A percentile compares a stretch with the other conserved stretches of the same genome.
phyloP scores from a whole-genome alignment of 2,888 invertebrate species.

The Danaus chrysippus region DNA sequence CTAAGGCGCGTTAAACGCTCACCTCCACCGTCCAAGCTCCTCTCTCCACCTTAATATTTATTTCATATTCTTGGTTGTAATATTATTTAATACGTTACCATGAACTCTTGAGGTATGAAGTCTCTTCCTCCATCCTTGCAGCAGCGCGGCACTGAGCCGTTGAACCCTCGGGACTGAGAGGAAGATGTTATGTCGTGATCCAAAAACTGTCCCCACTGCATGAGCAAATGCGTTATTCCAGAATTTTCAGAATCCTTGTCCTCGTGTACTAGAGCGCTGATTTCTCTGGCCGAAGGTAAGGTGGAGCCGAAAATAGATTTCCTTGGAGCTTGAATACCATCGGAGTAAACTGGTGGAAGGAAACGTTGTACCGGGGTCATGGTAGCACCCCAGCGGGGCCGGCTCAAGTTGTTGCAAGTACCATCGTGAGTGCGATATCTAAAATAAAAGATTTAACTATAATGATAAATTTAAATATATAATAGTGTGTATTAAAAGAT shows the following conservation, averaged over 20 bases:
- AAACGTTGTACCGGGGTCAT: constrained; percentile 91
- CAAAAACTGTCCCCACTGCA: constrained; percentile 95
- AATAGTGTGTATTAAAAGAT: background rate
- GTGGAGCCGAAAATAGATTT: constrained; percentile 78
- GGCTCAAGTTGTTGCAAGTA: constrained; percentile 90
- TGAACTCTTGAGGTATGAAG: constrained; percentile 80
- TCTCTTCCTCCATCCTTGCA: constrained; percentile 81
- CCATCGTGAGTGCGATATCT: constrained; percentile 92
- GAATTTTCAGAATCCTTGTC: constrained; percentile 81
- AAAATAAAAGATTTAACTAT: background rate
- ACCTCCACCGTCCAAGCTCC: no score
- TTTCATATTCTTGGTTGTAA: no score
- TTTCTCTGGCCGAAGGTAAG: constrained; percentile 87
- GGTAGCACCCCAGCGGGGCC: constrained; percentile 89
- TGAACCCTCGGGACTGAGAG: constrained; percentile 86
- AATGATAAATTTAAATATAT: background rate
- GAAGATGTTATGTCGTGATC: constrained; percentile 93
- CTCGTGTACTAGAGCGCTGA: constrained; percentile 83
- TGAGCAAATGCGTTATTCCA: constrained; percentile 87
- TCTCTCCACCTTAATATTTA: no score
- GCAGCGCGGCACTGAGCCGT: constrained; percentile 88
- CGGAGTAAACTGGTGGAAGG: constrained; percentile 89
- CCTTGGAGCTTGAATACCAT: constrained; percentile 81
- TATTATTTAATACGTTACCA: constrained; percentile 64
- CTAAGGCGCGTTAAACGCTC: no score